Conservation (phyloP, 2,888 invertebrate species). For the Dasysyrphus tricinctus region DNA sequence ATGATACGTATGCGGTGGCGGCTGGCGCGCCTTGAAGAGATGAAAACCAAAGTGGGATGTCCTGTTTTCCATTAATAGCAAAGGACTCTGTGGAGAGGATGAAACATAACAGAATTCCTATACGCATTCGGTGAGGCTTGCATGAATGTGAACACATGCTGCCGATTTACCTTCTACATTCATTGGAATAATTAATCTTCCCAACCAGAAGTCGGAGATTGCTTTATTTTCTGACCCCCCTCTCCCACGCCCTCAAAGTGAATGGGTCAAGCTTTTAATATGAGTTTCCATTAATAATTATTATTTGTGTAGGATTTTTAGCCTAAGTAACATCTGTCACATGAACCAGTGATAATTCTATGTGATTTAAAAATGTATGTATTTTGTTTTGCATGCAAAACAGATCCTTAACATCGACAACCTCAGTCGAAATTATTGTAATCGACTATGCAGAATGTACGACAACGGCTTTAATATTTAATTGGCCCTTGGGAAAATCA, state of each 20-base stretch:
- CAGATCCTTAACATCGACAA: background rate
- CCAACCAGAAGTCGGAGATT: constrained; percentile 4
- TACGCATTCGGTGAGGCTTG: background rate
- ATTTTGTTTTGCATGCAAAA: constrained; percentile 17
- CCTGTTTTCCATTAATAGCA: background rate
- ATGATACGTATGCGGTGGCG: constrained; percentile 15
- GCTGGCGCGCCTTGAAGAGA: constrained; percentile 2
- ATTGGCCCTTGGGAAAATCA: constrained; percentile 50
- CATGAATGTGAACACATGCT: constrained; percentile 54
- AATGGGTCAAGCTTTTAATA: constrained; percentile 11
- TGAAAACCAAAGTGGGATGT: constrained; percentile 16
- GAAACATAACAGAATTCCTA: constrained; percentile 23
- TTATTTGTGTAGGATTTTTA: constrained; percentile 21
- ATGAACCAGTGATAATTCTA: constrained; percentile 18
- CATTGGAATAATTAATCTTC: constrained; percentile 57
- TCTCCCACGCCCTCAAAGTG: too few relatives aligned
- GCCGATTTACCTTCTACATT: background rate
- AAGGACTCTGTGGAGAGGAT: background rate
- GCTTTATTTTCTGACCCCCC: constrained; percentile 6
- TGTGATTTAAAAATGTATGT: constrained; percentile 6
- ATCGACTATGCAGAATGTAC: constrained; percentile 46
- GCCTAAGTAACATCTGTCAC: constrained; percentile 36
- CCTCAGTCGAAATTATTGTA: background rate
- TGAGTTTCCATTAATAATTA: constrained; percentile 25
- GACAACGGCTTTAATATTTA: constrained; percentile 54